Base-by-base conservation (phyloP, 2,113 vertebrate genomes). In the Amphilophus citrinellus region DNA sequence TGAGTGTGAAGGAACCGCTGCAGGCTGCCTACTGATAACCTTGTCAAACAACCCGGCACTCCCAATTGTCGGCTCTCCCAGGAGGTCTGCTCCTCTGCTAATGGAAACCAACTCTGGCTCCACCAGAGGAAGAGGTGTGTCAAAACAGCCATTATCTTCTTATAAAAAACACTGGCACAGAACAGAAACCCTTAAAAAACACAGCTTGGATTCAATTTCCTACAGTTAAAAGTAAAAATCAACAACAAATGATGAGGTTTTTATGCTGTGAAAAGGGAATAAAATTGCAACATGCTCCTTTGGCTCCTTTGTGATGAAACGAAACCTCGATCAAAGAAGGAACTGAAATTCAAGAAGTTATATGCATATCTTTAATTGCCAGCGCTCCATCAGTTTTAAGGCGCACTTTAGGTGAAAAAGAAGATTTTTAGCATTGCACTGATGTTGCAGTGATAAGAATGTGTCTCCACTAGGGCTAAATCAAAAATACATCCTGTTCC, bases 11-110 rank as follows among this genome's bases (percentile, higher is more conserved):
- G 80, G 78, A 87, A 85, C 63, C 1, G 65, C 84, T 84, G 78
- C 77, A 75, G 61, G 80, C 90, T 50, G 4, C 75, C 68, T 80
- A 87, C 93, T 85, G 92, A 95, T 95, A 94, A 93, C 92, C 89
- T 82, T 92, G 92, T 91, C 92, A 91, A 82, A 86, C 89, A 84
- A 78, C 24, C 58, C 63, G 60, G 85, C 84, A 79, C 76, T 83
- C 79, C 87, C 62, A 44, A 57, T 89, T 80, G 89, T 84, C 85
- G 87, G 79, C 79, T 87, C 86, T 80, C 79, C 61, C 84, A 78
- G 86, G 89, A 86, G 63, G 80, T 79, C 79, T 90, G 84, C 88
- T 85, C 86, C 86, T 82, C 85, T 58, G 82, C 88, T 93, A 93
- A 91, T 92, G 89, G 87, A 92, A 83, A 90, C 85, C 81, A 87